phyloP scores from a whole-genome alignment of 2,797 vertebrate genomes.

The Schizopygopsis malacanthus region DNA sequence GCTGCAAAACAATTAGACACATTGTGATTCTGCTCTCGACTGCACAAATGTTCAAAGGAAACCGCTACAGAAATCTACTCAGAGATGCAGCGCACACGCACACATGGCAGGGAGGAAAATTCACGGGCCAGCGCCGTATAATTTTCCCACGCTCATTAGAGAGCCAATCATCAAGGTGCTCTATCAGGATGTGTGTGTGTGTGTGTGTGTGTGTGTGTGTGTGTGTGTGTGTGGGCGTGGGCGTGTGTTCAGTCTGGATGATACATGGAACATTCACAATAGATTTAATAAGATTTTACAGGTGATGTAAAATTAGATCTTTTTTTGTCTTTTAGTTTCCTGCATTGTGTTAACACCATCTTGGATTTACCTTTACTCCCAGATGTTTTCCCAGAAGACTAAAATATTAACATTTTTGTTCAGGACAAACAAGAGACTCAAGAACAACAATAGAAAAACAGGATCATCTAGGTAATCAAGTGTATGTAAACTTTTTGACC shows the following conservation, averaged over 20 bases:
- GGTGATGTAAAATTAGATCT: not conserved
- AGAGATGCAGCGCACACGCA: conserved; percentile 67
- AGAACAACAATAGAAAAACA: no score
- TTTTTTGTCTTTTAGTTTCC: not conserved
- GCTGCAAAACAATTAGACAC: conserved; percentile 73
- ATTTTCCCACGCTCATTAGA: conserved; percentile 69
- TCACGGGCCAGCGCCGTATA: conserved; percentile 62
- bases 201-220: conserved; percentile 3
- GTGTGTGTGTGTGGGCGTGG: not conserved
- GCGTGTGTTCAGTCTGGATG: not conserved
- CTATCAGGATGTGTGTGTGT: conserved; percentile 31
- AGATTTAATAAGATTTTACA: not conserved
- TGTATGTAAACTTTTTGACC: not conserved
- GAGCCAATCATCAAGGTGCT: conserved; percentile 67
- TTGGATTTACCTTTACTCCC: not conserved
- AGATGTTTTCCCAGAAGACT: not conserved
- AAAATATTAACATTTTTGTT: not conserved
- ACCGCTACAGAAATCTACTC: conserved; percentile 70
- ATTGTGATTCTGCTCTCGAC: conserved; percentile 75
- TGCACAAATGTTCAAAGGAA: conserved; percentile 73
- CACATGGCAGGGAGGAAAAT: conserved; percentile 65
- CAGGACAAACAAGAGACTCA: no score
- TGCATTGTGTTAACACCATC: not conserved
- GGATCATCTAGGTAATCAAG: not conserved
- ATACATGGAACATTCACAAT: not conserved